A percentile compares a stretch with the other conserved stretches of the same genome.
Conservation (phyloP, 2,113 vertebrate genomes). For the Hydrolagus affinis region DNA sequence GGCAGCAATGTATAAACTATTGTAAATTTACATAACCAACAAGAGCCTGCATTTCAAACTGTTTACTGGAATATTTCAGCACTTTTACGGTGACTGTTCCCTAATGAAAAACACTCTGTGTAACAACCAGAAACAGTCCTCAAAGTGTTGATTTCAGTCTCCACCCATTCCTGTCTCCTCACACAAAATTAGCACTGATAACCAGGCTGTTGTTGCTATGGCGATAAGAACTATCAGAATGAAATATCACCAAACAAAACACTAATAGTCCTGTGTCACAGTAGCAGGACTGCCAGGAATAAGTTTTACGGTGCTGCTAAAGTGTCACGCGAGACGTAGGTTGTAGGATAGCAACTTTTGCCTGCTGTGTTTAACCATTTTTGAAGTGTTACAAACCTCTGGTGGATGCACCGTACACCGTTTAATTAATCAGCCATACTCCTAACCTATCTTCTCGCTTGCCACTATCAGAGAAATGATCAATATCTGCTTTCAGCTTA, state of each 20-base stretch:
- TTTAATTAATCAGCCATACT: slow-evolving; percentile 30
- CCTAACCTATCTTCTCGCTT: neutral
- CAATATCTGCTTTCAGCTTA: neutral
- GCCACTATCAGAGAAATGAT: neutral
- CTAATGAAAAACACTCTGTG: neutral
- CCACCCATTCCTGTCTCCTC: slow-evolving; percentile 14
- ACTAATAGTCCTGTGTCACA: slow-evolving; percentile 2
- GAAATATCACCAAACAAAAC: slow-evolving; percentile 36
- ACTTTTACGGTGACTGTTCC: neutral
- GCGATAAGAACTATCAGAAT: slow-evolving; percentile 44
- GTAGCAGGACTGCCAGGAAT: slow-evolving; percentile 12
- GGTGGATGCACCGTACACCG: neutral
- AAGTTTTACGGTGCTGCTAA: neutral
- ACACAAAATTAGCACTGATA: slow-evolving; percentile 30
- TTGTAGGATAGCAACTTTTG: neutral
- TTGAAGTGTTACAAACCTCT: slow-evolving; percentile 12
- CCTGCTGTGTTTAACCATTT: slow-evolving; percentile 1
- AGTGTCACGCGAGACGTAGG: neutral
- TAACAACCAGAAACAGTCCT: slow-evolving; percentile 21
- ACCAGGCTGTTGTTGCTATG: slow-evolving; percentile 34
- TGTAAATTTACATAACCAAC: neutral
- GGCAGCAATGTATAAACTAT: neutral
- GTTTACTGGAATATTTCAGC: slow-evolving; percentile 1
- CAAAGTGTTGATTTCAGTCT: neutral
- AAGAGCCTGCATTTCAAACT: neutral